These are phyloP conservation scores for Syngnathus scovelli DNA, from an alignment of 2,113 vertebrate genomes.

Conservation along the genomic window DNA sequence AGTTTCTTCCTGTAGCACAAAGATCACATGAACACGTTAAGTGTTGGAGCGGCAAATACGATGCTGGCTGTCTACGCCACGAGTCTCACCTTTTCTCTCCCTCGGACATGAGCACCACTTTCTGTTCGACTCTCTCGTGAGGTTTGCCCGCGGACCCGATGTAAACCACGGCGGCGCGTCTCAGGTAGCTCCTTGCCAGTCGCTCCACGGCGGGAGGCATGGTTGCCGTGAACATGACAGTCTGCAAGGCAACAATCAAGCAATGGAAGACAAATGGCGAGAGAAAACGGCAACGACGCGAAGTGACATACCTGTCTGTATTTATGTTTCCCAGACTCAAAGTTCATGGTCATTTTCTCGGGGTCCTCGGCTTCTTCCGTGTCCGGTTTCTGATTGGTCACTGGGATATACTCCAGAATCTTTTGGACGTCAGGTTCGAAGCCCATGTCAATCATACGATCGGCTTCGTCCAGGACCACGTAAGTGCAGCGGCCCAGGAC, in stretches of 20 bases:
- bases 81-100: slow-evolving; percentile 86
- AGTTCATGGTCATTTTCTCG: slow-evolving; percentile 94
- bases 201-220: slow-evolving; percentile 94
- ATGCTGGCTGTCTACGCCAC: not conserved
- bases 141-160: slow-evolving; percentile 97
- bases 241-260: slow-evolving; percentile 62
- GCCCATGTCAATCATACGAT: slow-evolving; percentile 99
- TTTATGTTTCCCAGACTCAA: slow-evolving; percentile 95
- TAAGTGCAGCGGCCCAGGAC: slow-evolving; percentile 96
- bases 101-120: slow-evolving; percentile 94
- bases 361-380: slow-evolving; percentile 95
- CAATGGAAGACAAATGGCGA: not conserved
- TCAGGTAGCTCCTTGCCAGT: slow-evolving; percentile 89
- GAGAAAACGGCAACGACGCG: not conserved
- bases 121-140: slow-evolving; percentile 95
- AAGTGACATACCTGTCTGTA: slow-evolving; percentile 84
- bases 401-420: slow-evolving; percentile 96
- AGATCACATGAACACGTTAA: slow-evolving; percentile 11
- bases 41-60: fast-evolving
- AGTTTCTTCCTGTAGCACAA: slow-evolving; percentile 85
- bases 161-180: slow-evolving; percentile 95
- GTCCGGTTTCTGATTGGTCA: slow-evolving; percentile 96
- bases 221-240: slow-evolving; percentile 98
- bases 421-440: slow-evolving; percentile 97
- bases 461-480: slow-evolving; percentile 93